phyloP scores from a whole-genome alignment of 2,888 invertebrate genomes.

The Eledone cirrhosa region DNA sequence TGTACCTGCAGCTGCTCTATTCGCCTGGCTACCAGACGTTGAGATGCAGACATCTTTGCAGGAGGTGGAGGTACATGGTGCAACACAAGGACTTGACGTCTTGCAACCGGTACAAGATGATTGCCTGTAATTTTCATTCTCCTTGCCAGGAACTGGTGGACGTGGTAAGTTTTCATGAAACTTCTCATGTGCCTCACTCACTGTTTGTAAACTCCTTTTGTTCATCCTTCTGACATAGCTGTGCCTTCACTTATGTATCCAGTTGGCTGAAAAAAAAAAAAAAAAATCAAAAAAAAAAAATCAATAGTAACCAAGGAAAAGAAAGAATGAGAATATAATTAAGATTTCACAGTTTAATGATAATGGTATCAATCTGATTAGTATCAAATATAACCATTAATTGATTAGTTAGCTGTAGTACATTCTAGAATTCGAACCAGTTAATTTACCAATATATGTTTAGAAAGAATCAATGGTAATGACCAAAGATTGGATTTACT shows the following conservation, averaged over 20 bases:
- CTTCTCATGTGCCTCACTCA: constrained; percentile 47
- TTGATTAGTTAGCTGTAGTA: too few relatives aligned
- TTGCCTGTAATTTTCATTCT: constrained; percentile 61
- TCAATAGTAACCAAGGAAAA: neutral
- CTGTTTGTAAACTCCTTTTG: constrained; percentile 9
- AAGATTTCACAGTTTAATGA: neutral
- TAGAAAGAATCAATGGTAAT: too few relatives aligned
- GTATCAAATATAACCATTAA: too few relatives aligned
- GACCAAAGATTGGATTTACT: too few relatives aligned
- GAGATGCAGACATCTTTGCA: constrained; percentile 23
- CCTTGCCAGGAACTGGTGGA: constrained; percentile 65
- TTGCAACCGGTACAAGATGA: constrained; percentile 21
- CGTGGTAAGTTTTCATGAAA: constrained; percentile 63
- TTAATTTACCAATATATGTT: too few relatives aligned
- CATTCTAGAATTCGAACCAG: too few relatives aligned
- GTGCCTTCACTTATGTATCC: constrained; percentile 24
- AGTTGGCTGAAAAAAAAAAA: constrained; percentile 21
- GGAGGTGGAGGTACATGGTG: constrained; percentile 17
- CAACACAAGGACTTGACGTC: constrained; percentile 21
- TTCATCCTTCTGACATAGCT: constrained; percentile 20
- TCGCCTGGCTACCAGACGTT: constrained; percentile 34
- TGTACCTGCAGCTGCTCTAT: constrained; percentile 52
- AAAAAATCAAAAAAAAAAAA: neutral
- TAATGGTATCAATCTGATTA: too few relatives aligned
- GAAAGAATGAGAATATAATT: neutral